Evolutionary conservation across 2,888 invertebrate genomes (phyloP).

Genomic region (Euspilapteryx auroguttella): DNA sequence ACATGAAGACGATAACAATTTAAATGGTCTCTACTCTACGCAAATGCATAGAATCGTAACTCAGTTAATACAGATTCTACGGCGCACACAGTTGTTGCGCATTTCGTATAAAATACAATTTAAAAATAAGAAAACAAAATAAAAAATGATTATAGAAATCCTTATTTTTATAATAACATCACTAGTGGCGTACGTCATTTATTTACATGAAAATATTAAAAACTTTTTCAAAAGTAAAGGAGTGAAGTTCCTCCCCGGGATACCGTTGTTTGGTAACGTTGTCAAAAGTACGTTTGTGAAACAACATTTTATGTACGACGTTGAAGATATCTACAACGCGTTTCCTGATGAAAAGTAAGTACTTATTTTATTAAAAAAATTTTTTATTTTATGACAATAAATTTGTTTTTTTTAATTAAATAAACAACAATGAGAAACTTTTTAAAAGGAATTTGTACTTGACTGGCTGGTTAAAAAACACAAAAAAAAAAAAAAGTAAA

Average conservation of each 20-base stretch:
- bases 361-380: too few species aligned
- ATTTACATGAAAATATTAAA: constrained; percentile 18
- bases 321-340: constrained; percentile 22
- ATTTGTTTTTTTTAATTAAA: background rate
- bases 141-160: constrained; percentile 31
- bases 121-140: too few species aligned
- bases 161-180: constrained; percentile 21
- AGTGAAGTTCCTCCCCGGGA: constrained; percentile 23
- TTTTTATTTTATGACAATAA: too few species aligned
- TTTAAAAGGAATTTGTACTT: too few species aligned
- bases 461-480: too few species aligned
- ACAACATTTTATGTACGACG: constrained; percentile 22
- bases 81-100: too few species aligned
- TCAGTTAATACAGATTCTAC: too few species aligned
- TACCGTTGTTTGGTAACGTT: constrained; percentile 34
- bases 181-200: constrained; percentile 18
- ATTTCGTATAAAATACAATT: too few species aligned
- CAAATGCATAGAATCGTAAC: too few species aligned
- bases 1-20: too few species aligned
- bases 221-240: constrained; percentile 18
- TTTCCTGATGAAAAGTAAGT: constrained; percentile 32
- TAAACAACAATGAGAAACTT: constrained; percentile 6
- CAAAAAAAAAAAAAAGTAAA: too few species aligned
- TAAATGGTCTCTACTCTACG: too few species aligned
- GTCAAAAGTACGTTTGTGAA: constrained; percentile 15